phyloP scores from a whole-genome alignment of 1,140 invertebrate species.

The Drosophila lacteicornis region DNA sequence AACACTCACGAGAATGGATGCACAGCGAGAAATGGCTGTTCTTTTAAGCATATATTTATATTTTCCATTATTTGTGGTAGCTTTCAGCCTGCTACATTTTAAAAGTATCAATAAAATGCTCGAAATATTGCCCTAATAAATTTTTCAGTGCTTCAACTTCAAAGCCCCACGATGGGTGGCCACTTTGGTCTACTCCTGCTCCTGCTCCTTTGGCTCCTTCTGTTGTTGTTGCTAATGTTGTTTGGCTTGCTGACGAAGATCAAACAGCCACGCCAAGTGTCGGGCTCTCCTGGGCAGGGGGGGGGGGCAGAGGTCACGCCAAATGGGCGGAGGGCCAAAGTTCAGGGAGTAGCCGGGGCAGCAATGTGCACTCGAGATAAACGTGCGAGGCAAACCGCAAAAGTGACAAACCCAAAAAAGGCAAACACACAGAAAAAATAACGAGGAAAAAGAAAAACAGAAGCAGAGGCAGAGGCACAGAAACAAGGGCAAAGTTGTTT shows the following conservation, averaged over 20 bases:
- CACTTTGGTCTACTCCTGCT: constrained; percentile 18
- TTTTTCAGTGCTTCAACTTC: constrained; percentile 46
- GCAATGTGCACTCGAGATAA: constrained; percentile 70
- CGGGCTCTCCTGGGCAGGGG: constrained; percentile 7
- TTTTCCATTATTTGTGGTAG: too few relatives aligned
- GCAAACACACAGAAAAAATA: constrained; percentile 47
- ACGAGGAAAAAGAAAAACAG: constrained; percentile 28
- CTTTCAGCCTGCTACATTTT: neutral
- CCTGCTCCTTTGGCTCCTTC: neutral
- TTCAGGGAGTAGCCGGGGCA: neutral
- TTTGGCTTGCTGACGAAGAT: constrained; percentile 73
- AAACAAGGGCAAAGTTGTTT: constrained; percentile 36
- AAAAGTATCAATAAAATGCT: too few relatives aligned
- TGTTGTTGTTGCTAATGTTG: constrained; percentile 49
- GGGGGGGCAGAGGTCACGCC: constrained; percentile 22
- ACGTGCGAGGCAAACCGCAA: constrained; percentile 74
- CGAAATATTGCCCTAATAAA: neutral
- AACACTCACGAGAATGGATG: constrained; percentile 22
- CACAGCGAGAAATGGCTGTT: neutral
- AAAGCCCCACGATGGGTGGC: constrained; percentile 50
- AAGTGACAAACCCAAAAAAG: constrained; percentile 72
- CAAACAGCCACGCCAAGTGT: constrained; percentile 60
- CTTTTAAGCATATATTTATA: too few relatives aligned
- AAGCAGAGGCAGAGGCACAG: neutral
- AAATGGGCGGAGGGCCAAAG: neutral